Evolutionary conservation across 2,113 vertebrate species (phyloP).

Genomic region (Aramus guarauna): DNA sequence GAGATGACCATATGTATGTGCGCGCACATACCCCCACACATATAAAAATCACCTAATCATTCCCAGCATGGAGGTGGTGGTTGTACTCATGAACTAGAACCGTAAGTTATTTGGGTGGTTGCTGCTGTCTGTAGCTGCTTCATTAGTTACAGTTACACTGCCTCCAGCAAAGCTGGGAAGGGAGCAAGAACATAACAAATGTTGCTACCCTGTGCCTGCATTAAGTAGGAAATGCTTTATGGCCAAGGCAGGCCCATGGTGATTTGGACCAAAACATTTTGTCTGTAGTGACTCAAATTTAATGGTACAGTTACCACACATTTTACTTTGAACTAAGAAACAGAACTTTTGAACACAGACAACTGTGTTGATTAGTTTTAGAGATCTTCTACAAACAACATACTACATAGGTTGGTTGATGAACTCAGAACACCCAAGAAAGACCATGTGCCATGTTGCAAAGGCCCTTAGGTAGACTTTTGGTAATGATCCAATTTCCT

Average conservation of each 20-base stretch:
- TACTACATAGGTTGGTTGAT: not conserved
- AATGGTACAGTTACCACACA: not conserved
- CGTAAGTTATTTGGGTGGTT: not conserved
- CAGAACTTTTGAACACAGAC: not conserved
- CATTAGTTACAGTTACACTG: not conserved
- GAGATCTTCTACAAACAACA: not conserved
- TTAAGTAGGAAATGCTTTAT: not conserved
- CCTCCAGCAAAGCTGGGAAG: not conserved
- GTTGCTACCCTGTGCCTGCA: not conserved
- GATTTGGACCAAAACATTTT: not conserved
- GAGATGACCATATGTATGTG: not conserved
- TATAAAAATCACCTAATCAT: not conserved
- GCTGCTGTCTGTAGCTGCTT: not conserved
- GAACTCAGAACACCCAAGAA: not conserved
- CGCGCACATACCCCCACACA: too few relatives aligned
- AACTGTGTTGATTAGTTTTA: not conserved
- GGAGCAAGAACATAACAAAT: not conserved
- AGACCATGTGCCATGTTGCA: not conserved
- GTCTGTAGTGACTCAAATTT: not conserved
- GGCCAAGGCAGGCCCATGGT: not conserved
- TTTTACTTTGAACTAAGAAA: not conserved
- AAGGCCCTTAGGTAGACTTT: not conserved
- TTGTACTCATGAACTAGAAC: not conserved
- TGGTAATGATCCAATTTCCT: not conserved
- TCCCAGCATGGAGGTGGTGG: not conserved